These are phyloP conservation scores for Zoanthus sansibaricus DNA, from an alignment of 92 coral and sea anemone genomes.

Conservation along the genomic window DNA sequence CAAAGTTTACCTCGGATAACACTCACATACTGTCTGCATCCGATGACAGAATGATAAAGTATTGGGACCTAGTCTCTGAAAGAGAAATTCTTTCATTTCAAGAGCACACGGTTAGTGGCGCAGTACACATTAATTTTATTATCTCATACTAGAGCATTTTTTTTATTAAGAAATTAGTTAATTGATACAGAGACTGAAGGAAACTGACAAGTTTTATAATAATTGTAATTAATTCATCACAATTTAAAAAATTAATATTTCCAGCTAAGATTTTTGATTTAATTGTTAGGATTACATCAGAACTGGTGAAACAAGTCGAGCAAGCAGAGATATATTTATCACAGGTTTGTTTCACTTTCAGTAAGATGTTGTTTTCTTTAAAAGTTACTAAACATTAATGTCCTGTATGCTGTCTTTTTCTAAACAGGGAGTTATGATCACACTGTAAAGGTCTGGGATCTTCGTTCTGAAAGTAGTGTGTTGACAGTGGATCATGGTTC, in stretches of 20 bases:
- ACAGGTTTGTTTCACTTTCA: conserved; percentile 71
- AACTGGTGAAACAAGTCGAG: conserved; percentile 75
- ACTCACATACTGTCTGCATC: conserved; percentile 80
- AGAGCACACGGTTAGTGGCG: conserved; percentile 76
- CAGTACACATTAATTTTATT: too few species aligned
- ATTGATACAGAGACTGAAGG: too few species aligned
- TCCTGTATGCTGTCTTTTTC: neutral
- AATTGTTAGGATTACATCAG: conserved; percentile 86
- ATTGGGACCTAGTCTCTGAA: conserved; percentile 92
- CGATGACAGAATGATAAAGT: conserved; percentile 79
- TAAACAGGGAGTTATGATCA: conserved; percentile 92
- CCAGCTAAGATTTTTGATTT: neutral
- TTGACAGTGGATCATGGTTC: conserved; percentile 89
- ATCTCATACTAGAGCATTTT: neutral
- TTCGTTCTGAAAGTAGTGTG: conserved; percentile 75
- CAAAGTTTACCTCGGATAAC: conserved; percentile 84
- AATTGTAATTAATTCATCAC: neutral
- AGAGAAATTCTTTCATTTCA: conserved; percentile 64
- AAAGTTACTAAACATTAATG: neutral
- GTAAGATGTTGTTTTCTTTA: neutral
- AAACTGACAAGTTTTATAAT: neutral
- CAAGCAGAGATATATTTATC: conserved; percentile 83
- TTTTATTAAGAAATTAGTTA: too few species aligned
- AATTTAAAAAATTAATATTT: neutral
- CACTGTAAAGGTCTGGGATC: conserved; percentile 92